phyloP scores from a whole-genome alignment of 2,888 invertebrate species.

The Platycnemis pennipes region DNA sequence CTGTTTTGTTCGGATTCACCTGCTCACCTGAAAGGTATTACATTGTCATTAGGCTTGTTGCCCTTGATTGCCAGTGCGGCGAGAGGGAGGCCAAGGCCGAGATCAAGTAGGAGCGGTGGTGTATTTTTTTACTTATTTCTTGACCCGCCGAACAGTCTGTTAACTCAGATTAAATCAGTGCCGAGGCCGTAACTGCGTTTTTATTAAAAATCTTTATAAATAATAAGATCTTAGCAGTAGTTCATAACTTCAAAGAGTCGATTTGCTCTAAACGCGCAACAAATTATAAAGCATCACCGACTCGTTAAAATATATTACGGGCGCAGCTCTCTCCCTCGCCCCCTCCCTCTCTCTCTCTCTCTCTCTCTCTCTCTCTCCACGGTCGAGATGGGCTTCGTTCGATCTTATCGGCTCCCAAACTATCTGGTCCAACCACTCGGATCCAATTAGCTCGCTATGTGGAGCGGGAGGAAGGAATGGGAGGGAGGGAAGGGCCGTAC shows the following conservation, averaged over 20 bases:
- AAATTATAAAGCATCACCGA: neutral
- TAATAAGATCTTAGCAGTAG: neutral
- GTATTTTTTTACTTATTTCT: too few relatives aligned
- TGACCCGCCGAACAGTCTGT: neutral
- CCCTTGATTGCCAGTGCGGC: neutral
- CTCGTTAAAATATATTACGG: conserved; percentile 28
- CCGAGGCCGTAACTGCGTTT: neutral
- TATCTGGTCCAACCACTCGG: conserved; percentile 48
- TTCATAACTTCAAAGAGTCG: neutral
- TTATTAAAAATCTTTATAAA: neutral
- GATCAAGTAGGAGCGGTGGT: neutral
- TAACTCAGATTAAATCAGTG: neutral
- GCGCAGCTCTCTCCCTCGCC: conserved; percentile 3
- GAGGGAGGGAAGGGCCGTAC: neutral
- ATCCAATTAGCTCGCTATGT: conserved; percentile 54
- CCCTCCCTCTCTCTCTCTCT: too few relatives aligned
- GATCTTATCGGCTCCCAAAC: conserved; percentile 54
- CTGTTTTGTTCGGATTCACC: neutral
- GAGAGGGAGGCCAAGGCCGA: neutral
- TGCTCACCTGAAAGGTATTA: neutral
- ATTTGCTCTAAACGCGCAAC: neutral
- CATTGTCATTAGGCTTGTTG: neutral
- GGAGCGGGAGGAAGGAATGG: neutral
- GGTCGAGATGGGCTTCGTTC: conserved; percentile 31
- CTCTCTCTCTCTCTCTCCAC: too few relatives aligned